A percentile compares a stretch with the other conserved stretches of the same genome.
phyloP scores from a whole-genome alignment of 2,797 vertebrate genomes.

The Oceanodroma leucorhoa region DNA sequence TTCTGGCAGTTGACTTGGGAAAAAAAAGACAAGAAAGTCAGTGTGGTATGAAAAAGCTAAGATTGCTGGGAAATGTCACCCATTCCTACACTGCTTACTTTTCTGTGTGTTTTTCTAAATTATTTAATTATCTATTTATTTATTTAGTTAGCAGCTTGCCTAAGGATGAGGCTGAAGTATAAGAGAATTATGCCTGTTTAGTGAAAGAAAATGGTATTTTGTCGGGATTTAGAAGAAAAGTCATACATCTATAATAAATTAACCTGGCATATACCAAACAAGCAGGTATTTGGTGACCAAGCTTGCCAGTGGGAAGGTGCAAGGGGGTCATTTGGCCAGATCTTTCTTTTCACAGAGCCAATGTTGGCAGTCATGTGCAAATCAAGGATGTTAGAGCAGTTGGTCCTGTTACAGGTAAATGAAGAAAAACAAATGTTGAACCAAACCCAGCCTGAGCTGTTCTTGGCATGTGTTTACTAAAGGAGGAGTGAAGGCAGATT shows the following conservation, averaged over 20 bases:
- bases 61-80: background rate
- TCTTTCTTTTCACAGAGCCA: background rate
- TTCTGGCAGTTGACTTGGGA: background rate
- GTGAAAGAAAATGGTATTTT: background rate
- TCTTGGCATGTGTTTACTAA: background rate
- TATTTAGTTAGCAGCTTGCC: background rate
- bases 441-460: background rate
- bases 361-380: background rate
- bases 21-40: background rate
- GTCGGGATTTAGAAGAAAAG: background rate
- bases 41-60: background rate
- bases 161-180: background rate
- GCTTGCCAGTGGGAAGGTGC: background rate
- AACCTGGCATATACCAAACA: background rate
- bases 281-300: background rate
- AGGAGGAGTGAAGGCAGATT: background rate
- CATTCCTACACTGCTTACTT: background rate
- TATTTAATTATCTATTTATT: background rate
- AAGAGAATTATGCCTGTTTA: background rate
- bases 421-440: background rate
- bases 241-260: background rate
- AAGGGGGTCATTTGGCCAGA: background rate
- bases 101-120: accelerated
- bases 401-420: background rate
- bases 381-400: background rate